Conservation (phyloP, 1,140 invertebrate genomes). For the Sycophila sp. region DNA sequence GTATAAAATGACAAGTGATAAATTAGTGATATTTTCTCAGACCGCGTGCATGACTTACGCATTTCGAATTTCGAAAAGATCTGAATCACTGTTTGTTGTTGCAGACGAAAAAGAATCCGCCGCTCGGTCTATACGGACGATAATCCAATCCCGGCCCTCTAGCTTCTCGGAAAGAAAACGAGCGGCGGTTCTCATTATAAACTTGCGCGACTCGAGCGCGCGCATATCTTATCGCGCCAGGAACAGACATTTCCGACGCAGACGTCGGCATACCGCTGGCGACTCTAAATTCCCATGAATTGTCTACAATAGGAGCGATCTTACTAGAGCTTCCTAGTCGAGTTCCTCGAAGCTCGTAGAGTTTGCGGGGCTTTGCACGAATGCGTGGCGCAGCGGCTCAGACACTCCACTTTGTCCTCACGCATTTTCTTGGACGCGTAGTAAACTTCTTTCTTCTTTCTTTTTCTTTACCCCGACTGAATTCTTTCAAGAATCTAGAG, state of each 20-base stretch:
- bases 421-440: no score
- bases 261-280: neutral
- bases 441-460: no score
- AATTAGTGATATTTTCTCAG: no score
- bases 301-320: neutral
- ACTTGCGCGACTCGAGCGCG: neutral
- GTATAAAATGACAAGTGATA: no score
- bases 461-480: no score
- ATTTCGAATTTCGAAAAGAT: no score
- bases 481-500: no score
- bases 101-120: neutral
- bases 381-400: no score
- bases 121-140: neutral
- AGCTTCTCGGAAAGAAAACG: constrained; percentile 7
- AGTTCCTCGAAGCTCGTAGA: neutral
- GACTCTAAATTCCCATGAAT: constrained; percentile 15
- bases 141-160: constrained; percentile 4
- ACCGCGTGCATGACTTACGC: no score
- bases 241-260: neutral
- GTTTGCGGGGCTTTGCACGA: no score
- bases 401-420: no score
- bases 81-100: no score
- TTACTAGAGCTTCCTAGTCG: constrained; percentile 2
- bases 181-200: neutral
- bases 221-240: neutral